Evolutionary conservation across 2,113 vertebrate genomes (phyloP).

Genomic region (Myodes glareolus): DNA sequence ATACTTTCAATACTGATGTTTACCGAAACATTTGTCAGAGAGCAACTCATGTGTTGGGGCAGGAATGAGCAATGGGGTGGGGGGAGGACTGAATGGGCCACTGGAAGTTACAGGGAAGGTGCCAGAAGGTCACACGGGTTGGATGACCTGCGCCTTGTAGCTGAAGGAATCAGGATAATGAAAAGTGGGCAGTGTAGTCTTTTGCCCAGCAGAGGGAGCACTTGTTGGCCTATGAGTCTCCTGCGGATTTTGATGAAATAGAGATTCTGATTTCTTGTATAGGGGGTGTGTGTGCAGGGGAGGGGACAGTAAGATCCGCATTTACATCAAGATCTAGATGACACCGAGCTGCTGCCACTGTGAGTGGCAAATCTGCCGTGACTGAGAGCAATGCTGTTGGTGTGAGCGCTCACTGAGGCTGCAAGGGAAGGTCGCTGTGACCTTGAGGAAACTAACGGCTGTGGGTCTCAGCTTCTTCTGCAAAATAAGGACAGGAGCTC

Average conservation of each 20-base stretch:
- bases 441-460: neutral
- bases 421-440: neutral
- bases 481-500: neutral
- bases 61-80: neutral
- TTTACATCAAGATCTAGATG: neutral
- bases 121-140: neutral
- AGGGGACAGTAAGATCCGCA: neutral
- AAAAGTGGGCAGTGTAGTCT: neutral
- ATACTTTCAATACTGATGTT: neutral
- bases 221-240: neutral
- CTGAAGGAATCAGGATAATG: neutral
- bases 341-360: neutral
- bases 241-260: neutral
- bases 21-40: conserved; percentile 1
- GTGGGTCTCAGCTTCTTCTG: neutral
- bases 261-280: neutral
- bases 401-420: neutral
- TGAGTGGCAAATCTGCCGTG: neutral
- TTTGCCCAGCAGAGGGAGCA: neutral
- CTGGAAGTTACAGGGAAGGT: neutral
- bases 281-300: no score
- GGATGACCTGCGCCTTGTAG: neutral
- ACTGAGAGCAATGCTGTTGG: neutral
- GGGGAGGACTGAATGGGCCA: no score
- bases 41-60: neutral